Percentiles rank a stretch among this genome's conserved stretches.
Conservation (phyloP, 2,888 invertebrate species). For the Monochamus alternatus region DNA sequence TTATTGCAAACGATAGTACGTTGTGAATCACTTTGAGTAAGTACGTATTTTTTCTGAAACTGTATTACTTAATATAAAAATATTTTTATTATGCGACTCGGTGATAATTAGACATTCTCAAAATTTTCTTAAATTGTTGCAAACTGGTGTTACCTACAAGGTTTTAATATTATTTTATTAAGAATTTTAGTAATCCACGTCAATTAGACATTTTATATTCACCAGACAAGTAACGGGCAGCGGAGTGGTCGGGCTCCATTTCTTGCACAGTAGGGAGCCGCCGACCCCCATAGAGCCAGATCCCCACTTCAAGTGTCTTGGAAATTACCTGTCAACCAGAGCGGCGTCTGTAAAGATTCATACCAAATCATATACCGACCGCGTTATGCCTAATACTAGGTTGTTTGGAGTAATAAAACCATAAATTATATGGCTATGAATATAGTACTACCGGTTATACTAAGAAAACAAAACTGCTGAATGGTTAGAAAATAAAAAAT, state of each 20-base stretch:
- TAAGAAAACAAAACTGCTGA: conserved; percentile 8
- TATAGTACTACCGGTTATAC: conserved; percentile 1
- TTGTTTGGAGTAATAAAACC: conserved; percentile 11
- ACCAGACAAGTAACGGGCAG: conserved; percentile 58
- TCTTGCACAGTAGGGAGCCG: conserved; percentile 60
- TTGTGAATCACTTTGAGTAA: no score
- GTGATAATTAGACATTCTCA: background rate
- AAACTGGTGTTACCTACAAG: background rate
- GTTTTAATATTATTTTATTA: conserved; percentile 29
- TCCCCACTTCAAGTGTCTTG: conserved; percentile 59
- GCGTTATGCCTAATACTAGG: conserved; percentile 18
- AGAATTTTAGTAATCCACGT: conserved; percentile 47
- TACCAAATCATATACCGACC: conserved; percentile 42
- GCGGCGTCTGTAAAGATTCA: conserved; percentile 62
- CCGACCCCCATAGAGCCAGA: conserved; percentile 54
- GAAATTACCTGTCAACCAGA: conserved; percentile 69
- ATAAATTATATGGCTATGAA: conserved; percentile 5
- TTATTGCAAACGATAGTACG: no score
- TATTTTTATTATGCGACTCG: no score
- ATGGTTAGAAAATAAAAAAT: background rate
- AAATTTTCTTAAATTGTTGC: background rate
- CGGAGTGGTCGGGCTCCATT: conserved; percentile 63
- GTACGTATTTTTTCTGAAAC: no score
- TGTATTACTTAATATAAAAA: no score
- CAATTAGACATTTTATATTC: conserved; percentile 51